Evolutionary conservation across 2,888 invertebrate genomes (phyloP).

Genomic region (Nemapogon koenigi): DNA sequence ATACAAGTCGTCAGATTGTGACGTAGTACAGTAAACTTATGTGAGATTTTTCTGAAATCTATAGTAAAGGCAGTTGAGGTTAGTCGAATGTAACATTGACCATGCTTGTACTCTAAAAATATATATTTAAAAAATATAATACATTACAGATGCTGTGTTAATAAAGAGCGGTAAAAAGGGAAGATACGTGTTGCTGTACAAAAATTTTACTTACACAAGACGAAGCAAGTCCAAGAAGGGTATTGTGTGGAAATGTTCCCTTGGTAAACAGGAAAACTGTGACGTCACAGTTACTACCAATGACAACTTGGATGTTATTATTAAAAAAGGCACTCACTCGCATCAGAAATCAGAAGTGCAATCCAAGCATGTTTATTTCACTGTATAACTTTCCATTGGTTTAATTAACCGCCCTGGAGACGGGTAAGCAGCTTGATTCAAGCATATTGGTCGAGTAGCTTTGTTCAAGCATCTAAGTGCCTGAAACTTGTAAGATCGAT

Average conservation of each 20-base stretch:
- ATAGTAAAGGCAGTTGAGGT: too few species aligned
- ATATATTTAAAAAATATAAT: background rate
- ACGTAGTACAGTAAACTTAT: too few species aligned
- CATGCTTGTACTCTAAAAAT: too few species aligned
- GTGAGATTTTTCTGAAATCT: too few species aligned
- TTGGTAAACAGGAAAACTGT: constrained; percentile 37
- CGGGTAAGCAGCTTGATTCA: too few species aligned
- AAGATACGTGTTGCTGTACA: constrained; percentile 33
- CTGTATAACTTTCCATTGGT: constrained; percentile 17
- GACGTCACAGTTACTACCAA: constrained; percentile 38
- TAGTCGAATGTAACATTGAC: too few species aligned
- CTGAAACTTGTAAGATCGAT: too few species aligned
- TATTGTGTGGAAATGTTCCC: constrained; percentile 43
- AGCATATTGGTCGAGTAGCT: too few species aligned
- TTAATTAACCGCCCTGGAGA: too few species aligned
- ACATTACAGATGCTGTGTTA: constrained; percentile 38
- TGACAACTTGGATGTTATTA: constrained; percentile 35
- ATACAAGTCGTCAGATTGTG: too few species aligned
- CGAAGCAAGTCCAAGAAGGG: constrained; percentile 47
- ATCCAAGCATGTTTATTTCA: constrained; percentile 51
- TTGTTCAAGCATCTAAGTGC: too few species aligned
- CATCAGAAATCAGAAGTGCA: constrained; percentile 27
- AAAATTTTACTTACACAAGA: constrained; percentile 31
- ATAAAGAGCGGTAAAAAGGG: constrained; percentile 39
- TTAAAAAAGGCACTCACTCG: constrained; percentile 29